Conservation (phyloP, 2,888 invertebrate genomes). For the Conomelus anceps region DNA sequence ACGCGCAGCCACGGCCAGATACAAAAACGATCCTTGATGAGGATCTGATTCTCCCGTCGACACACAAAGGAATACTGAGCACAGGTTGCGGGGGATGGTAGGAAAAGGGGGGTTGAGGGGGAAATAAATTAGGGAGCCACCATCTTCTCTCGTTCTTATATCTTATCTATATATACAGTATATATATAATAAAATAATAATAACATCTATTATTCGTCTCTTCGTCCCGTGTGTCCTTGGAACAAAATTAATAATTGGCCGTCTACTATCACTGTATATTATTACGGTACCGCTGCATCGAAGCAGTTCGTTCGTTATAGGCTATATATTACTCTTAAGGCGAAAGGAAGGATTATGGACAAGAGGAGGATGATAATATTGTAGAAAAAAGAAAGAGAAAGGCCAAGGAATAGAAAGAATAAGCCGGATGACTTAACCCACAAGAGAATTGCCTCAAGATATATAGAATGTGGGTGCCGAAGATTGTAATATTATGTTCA, state of each 20-base stretch:
- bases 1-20: not conserved
- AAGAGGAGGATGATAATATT: not conserved
- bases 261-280: not conserved
- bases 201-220: not conserved
- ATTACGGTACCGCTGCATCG: not conserved
- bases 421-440: not conserved
- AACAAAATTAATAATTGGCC: not conserved
- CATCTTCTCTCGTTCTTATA: not conserved
- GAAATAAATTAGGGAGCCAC: not conserved
- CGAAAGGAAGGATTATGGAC: not conserved
- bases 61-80: not conserved
- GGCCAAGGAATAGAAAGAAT: not conserved
- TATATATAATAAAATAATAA: not conserved
- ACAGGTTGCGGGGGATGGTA: not conserved
- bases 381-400: too few species aligned
- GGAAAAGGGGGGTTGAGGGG: too few species aligned
- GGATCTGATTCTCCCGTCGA: not conserved
- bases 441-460: not conserved
- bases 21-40: not conserved
- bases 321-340: not conserved
- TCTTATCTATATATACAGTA: not conserved
- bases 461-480: not conserved
- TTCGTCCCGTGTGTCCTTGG: not conserved
- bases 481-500: not conserved
- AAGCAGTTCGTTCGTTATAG: not conserved